Conservation (phyloP, 1,140 invertebrate species). For the Diorhabda carinulata region DNA sequence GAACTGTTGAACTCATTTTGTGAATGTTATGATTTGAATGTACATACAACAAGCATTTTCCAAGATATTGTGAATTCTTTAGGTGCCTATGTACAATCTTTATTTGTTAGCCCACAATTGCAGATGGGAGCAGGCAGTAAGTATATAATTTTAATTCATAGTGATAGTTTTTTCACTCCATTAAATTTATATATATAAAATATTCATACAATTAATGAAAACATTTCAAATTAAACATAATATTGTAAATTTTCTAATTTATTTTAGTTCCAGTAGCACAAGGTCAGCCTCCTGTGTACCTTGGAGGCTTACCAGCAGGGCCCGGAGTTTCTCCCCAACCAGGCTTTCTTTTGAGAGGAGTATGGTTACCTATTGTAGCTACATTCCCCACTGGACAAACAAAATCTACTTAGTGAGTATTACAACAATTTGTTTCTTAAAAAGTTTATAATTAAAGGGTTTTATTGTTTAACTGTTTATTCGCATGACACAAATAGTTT, state of each 20-base stretch:
- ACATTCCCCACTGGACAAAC: conserved; percentile 80
- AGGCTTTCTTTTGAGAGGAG: conserved; percentile 87
- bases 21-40: conserved; percentile 89
- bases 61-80: conserved; percentile 94
- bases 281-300: conserved; percentile 64
- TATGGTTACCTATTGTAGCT: conserved; percentile 84
- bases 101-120: conserved; percentile 71
- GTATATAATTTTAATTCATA: conserved; percentile 14
- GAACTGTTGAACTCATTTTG: conserved; percentile 87
- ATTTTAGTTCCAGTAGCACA: conserved; percentile 45
- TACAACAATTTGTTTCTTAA: too few relatives aligned
- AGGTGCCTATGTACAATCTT: conserved; percentile 91
- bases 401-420: conserved; percentile 83
- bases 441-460: too few relatives aligned
- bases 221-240: too few relatives aligned
- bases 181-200: too few relatives aligned
- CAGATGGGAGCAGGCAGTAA: conserved; percentile 50
- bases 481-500: too few relatives aligned
- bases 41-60: conserved; percentile 89
- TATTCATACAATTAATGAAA: too few relatives aligned
- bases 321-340: conserved; percentile 80
- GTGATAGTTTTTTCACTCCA: too few relatives aligned
- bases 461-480: too few relatives aligned
- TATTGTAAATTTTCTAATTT: background rate
- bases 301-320: conserved; percentile 65